A percentile compares a stretch with the other conserved stretches of the same genome.
Evolutionary conservation across 1,140 invertebrate genomes (phyloP).

Genomic region (Monomorium pharaonis): DNA sequence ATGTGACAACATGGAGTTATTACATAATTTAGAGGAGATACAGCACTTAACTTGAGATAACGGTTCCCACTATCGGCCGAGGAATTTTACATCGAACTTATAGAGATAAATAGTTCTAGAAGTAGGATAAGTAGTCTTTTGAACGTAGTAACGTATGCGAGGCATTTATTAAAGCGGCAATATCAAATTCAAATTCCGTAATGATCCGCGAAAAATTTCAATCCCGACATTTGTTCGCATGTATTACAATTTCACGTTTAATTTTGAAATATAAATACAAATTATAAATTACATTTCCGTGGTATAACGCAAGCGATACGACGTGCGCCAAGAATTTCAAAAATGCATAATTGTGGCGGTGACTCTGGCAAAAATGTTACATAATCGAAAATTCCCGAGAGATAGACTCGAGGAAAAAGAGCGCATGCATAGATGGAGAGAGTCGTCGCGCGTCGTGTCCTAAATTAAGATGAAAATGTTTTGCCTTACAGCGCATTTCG

Average conservation of each 20-base stretch:
- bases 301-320: not conserved
- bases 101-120: not conserved
- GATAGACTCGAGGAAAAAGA: not conserved
- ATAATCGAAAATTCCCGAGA: constrained; percentile 20
- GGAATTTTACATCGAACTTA: constrained; percentile 6
- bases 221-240: constrained; percentile 15
- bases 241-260: constrained; percentile 14
- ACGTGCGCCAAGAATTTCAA: not conserved
- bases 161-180: not conserved
- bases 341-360: constrained; percentile 4
- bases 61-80: not conserved
- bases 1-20: not conserved
- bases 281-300: constrained; percentile 1
- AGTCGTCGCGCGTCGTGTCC: not conserved
- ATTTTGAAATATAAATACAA: constrained; percentile 31
- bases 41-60: constrained; percentile 44
- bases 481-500: not conserved
- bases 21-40: constrained; percentile 36
- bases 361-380: not conserved
- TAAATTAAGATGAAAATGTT: not conserved
- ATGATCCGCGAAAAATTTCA: constrained; percentile 19
- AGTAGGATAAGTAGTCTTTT: not conserved
- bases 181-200: constrained; percentile 26
- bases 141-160: not conserved
- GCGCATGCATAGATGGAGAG: no score